These are phyloP conservation scores for Sipha maydis DNA, from an alignment of 2,888 invertebrate species.

Conservation along the genomic window DNA sequence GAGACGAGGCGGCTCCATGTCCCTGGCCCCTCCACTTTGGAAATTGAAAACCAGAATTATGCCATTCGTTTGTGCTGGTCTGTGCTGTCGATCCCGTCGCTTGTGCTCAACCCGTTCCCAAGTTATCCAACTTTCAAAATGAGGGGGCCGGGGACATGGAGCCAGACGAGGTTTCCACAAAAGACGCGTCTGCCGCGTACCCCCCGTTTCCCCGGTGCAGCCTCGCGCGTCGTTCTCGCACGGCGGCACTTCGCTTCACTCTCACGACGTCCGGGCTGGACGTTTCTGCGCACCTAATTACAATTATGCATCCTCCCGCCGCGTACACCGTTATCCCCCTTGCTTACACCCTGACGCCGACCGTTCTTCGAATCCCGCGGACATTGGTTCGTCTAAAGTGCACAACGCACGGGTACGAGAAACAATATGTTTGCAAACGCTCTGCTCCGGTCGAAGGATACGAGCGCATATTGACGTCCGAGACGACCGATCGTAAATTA, in stretches of 20 bases:
- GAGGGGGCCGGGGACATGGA: too few species aligned
- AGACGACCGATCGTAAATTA: constrained; percentile 36
- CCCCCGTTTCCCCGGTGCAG: too few species aligned
- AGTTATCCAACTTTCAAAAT: too few species aligned
- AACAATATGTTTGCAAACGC: background rate
- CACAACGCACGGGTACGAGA: background rate
- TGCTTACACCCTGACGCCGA: background rate
- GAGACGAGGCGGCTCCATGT: too few species aligned
- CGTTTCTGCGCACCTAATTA: background rate
- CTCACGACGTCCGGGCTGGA: background rate
- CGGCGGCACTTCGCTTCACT: background rate
- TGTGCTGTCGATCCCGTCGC: too few species aligned
- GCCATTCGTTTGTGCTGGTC: too few species aligned
- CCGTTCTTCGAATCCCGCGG: background rate
- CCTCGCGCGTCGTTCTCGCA: background rate
- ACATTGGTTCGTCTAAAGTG: background rate
- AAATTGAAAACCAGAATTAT: too few species aligned
- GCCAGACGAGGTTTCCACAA: constrained; percentile 18
- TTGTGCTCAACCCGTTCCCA: too few species aligned
- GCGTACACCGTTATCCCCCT: background rate
- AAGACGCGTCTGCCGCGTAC: background rate
- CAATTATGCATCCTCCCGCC: background rate
- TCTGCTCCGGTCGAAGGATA: background rate
- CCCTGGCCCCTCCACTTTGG: too few species aligned
- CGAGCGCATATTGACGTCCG: background rate